A percentile compares a stretch with the other conserved stretches of the same genome.
Conservation (phyloP, 2,888 invertebrate species). For the Hedya salicella region DNA sequence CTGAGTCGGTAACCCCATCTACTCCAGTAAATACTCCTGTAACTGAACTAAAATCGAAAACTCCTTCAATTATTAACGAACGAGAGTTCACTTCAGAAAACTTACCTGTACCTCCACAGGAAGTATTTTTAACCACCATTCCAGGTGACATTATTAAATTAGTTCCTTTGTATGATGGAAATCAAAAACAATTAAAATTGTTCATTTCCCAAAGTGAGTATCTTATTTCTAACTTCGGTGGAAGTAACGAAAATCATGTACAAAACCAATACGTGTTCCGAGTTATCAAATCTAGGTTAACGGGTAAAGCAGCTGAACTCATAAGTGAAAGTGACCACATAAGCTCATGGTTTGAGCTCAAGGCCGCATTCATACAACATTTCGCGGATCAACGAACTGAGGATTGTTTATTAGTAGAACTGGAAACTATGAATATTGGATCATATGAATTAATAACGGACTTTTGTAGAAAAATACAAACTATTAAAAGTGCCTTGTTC, state of each 20-base stretch:
- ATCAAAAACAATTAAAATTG: conserved; percentile 2
- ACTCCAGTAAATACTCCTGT: no score
- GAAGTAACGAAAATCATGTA: not conserved
- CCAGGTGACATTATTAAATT: not conserved
- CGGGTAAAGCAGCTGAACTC: conserved; percentile 45
- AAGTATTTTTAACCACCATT: not conserved
- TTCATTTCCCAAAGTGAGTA: not conserved
- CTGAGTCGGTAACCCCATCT: no score
- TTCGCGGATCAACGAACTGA: conserved; percentile 42
- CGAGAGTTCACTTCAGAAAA: no score
- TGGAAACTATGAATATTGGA: no score
- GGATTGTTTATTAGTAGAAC: conserved; percentile 31
- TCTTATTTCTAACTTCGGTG: not conserved
- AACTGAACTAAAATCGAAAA: no score
- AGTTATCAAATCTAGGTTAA: not conserved
- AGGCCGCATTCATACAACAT: conserved; percentile 45
- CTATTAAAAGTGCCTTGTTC: no score
- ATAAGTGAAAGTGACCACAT: conserved; percentile 46
- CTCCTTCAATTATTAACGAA: no score
- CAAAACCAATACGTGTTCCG: not conserved
- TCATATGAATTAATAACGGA: no score
- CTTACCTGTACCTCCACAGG: no score
- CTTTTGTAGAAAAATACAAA: no score
- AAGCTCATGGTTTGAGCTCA: conserved; percentile 46
- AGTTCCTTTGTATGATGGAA: not conserved